Conservation (phyloP, 1,140 invertebrate species). For the Hesperophylax magnus region DNA sequence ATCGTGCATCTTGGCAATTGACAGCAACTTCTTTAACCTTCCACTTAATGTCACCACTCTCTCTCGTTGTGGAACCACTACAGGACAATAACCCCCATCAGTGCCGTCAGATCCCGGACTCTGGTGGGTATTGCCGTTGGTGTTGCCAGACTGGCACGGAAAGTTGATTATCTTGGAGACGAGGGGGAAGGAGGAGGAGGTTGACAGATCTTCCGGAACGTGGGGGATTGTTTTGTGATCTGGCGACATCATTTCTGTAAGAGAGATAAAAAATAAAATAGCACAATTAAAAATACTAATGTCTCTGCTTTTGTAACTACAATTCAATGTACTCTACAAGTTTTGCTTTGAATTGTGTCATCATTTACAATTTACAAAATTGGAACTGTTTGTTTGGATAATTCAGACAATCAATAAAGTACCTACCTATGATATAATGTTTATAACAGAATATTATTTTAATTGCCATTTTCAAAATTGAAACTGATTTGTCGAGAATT, state of each 20-base stretch:
- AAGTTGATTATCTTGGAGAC: conserved; percentile 53
- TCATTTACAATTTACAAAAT: too few relatives aligned
- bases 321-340: too few relatives aligned
- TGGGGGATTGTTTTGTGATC: conserved; percentile 35
- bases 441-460: too few relatives aligned
- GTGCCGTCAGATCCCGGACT: not conserved
- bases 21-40: conserved; percentile 74
- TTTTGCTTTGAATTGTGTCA: too few relatives aligned
- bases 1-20: conserved; percentile 71
- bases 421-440: too few relatives aligned
- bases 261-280: not conserved
- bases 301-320: too few relatives aligned
- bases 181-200: conserved; percentile 40
- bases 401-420: too few relatives aligned
- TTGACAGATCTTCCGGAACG: conserved; percentile 37
- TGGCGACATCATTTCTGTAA: conserved; percentile 46
- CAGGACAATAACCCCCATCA: not conserved
- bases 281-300: too few relatives aligned
- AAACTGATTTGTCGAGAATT: too few relatives aligned
- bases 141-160: conserved; percentile 22
- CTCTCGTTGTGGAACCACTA: conserved; percentile 43
- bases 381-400: too few relatives aligned
- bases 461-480: too few relatives aligned
- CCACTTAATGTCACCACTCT: conserved; percentile 46
- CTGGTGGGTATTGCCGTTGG: not conserved